phyloP scores from a whole-genome alignment of 2,888 invertebrate species.

The Smittia aterrima region DNA sequence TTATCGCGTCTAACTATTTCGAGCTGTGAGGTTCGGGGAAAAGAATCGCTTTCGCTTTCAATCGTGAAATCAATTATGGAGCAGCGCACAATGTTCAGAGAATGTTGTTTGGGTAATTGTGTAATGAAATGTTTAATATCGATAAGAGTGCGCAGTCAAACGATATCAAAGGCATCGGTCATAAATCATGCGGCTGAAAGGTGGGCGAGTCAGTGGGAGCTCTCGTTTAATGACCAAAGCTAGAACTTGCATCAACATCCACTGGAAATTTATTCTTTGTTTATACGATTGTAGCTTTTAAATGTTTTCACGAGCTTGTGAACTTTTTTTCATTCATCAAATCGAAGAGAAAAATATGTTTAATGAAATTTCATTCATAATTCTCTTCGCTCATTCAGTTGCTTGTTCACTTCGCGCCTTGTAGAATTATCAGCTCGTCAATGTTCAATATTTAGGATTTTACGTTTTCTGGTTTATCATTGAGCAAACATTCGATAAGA shows the following conservation, averaged over 20 bases:
- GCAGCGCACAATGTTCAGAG: background rate
- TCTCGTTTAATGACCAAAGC: background rate
- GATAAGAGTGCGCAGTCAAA: slow-evolving; percentile 11
- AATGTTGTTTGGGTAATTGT: background rate
- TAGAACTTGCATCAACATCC: background rate
- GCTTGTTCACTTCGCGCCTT: background rate
- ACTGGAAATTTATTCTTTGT: background rate
- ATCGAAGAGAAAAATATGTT: background rate
- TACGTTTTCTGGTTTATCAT: background rate
- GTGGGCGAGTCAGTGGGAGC: background rate
- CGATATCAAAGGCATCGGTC: background rate
- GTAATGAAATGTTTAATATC: slow-evolving; percentile 23
- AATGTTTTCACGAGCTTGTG: background rate
- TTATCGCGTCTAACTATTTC: background rate
- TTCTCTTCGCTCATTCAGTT: background rate
- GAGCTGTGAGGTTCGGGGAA: background rate
- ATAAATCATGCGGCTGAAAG: slow-evolving; percentile 9
- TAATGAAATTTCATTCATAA: slow-evolving; percentile 11
- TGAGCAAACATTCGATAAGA: slow-evolving; percentile 2
- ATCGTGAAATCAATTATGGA: background rate
- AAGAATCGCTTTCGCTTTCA: background rate
- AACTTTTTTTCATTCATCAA: slow-evolving; percentile 6
- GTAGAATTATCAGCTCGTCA: too few species aligned
- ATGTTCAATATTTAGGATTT: background rate
- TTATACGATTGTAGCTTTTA: background rate